Conservation (phyloP, 1,140 invertebrate species). For the Drosophila asahinai region DNA sequence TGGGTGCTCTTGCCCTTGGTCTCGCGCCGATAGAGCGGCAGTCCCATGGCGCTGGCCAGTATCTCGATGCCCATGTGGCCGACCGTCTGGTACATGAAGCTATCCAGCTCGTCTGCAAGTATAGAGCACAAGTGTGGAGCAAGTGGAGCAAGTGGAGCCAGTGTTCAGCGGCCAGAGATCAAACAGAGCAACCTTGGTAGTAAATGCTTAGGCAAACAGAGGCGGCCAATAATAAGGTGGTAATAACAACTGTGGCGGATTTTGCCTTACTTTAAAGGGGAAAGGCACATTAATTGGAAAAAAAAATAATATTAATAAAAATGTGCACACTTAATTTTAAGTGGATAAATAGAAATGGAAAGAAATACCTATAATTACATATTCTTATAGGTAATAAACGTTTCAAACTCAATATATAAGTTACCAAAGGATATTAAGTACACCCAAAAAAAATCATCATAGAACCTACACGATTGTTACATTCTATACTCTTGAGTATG, state of each 20-base stretch:
- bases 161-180: conserved; percentile 15
- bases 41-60: conserved; percentile 96
- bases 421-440: no score
- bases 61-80: conserved; percentile 97
- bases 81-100: conserved; percentile 99
- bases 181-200: background rate
- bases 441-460: no score
- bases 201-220: conserved; percentile 37
- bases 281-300: background rate
- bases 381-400: no score
- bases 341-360: no score
- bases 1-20: conserved; percentile 93
- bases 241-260: conserved; percentile 1
- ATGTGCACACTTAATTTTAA: background rate
- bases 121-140: background rate
- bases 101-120: conserved; percentile 96
- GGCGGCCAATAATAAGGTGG: conserved; percentile 5
- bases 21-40: conserved; percentile 94
- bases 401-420: no score
- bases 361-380: no score
- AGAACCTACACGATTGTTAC: no score
- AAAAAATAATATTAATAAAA: background rate
- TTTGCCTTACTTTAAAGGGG: background rate
- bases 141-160: no score
- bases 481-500: no score